These are phyloP conservation scores for Synaphobranchus kaupii DNA, from an alignment of 2,797 vertebrate genomes.

Conservation along the genomic window DNA sequence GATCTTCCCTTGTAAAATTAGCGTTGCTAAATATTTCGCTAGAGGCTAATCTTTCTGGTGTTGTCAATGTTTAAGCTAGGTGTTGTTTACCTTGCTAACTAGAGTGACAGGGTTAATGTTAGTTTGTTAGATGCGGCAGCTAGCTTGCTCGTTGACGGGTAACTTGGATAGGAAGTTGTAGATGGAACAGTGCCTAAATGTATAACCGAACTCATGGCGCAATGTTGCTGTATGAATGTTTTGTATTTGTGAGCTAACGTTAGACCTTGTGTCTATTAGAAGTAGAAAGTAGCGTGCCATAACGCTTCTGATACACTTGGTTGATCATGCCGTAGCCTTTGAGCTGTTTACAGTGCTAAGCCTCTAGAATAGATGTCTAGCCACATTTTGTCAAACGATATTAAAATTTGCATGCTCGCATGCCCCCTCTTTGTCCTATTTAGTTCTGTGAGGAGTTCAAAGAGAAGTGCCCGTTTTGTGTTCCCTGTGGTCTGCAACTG, in stretches of 20 bases:
- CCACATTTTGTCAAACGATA: background rate
- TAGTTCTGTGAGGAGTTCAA: conserved; percentile 99
- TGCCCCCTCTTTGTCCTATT: background rate
- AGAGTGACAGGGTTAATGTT: background rate
- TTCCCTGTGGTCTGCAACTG: conserved; percentile 89
- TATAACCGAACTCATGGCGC: too few relatives aligned
- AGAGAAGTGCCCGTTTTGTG: conserved; percentile 88
- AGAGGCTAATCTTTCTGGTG: background rate
- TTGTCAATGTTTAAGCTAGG: background rate
- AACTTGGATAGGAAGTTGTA: background rate
- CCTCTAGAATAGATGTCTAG: background rate
- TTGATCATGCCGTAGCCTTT: background rate
- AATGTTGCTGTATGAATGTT: too few relatives aligned
- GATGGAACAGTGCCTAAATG: background rate
- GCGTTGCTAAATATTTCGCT: background rate
- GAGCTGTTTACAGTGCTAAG: background rate
- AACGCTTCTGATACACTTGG: background rate
- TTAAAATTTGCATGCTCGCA: background rate
- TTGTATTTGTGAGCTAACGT: too few relatives aligned
- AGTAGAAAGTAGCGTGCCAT: background rate
- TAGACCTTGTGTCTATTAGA: background rate
- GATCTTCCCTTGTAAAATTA: background rate
- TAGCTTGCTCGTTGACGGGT: background rate
- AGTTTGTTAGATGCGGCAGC: background rate
- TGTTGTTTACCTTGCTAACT: background rate